Evolutionary conservation across 2,797 vertebrate species (phyloP), one percentile per base, ranked within the genome.

Genomic region (Sebastes itinus): DNA sequence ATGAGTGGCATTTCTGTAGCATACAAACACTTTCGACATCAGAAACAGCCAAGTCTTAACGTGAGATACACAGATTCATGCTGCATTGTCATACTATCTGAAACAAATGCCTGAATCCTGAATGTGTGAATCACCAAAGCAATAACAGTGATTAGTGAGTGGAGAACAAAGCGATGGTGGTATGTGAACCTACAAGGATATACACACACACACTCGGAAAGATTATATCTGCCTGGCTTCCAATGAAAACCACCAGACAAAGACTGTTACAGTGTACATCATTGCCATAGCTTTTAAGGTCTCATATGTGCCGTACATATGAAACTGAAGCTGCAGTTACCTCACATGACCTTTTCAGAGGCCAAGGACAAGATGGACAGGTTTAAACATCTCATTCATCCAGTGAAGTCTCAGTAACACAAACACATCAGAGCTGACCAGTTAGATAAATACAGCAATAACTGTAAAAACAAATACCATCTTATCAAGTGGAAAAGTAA

Each of bases 71-170:
- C 80, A 33, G 46, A 88, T 70, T 54, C 14, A n/a, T 76, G 56
- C 72, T 61, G 49, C 69, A 52, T 61, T 72, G 63, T 72, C 69
- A 68, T 68, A 55, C 54, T 56, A 60, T 82, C 33, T 63, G 46
- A 82, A 83, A 80, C 27, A 62, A 83, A 82, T 74, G 67, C 52
- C 88, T 84, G 77, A 88, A 88, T 73, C 56, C 62, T 87, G 83
- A 92, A 87, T 87, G 88, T 91, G 81, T 88, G 81, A 92, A 80
- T 86, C 85, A 89, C 82, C 89, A 91, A 91, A 94, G 93, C 93
- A 95, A 95, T 94, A 93, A 90, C 84, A 71, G 49, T 18, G 68
- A 80, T 72, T 0, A 66, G 69, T 58, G 62, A 49, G 64, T 1
- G 33, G 59, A 71, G 77, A 77, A 72, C 61, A 76, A 46, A 49